Evolutionary conservation across 2,888 invertebrate species (phyloP).

Genomic region (Sesia bembeciformis): DNA sequence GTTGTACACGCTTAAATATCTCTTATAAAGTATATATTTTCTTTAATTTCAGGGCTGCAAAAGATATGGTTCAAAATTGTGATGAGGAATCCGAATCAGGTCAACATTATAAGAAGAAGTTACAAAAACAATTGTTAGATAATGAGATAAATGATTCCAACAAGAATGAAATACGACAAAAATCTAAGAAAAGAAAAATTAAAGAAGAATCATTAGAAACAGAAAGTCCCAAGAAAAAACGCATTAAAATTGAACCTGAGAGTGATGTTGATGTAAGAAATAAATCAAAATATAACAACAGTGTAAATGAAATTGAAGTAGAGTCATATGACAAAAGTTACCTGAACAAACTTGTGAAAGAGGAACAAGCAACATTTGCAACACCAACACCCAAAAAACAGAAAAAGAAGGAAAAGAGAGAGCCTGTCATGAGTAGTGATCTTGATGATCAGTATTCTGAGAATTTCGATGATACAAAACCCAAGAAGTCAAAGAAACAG

Average conservation of each 20-base stretch:
- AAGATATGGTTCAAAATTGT: conserved; percentile 1
- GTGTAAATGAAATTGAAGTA: conserved; percentile 5
- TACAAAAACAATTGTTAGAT: conserved; percentile 14
- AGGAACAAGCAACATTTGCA: conserved; percentile 18
- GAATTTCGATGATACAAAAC: conserved; percentile 1
- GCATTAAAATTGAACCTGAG: conserved; percentile 30
- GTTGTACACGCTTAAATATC: no score
- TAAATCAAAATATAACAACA: conserved; percentile 6
- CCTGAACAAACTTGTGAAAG: conserved; percentile 32
- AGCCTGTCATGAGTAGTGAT: conserved; percentile 5
- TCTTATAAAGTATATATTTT: not conserved
- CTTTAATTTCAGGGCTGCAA: conserved; percentile 3
- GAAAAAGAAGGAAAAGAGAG: conserved; percentile 10
- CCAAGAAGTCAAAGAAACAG: conserved; percentile 16
- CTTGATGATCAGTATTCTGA: conserved; percentile 6
- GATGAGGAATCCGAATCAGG: conserved; percentile 13
- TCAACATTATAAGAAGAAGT: conserved; percentile 13
- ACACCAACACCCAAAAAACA: conserved; percentile 14
- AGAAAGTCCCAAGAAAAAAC: conserved; percentile 3
- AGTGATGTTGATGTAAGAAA: conserved; percentile 31
- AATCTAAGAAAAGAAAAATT: conserved; percentile 10
- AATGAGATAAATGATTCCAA: conserved; percentile 1
- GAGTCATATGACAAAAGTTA: conserved; percentile 20
- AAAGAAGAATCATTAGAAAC: conserved; percentile 12
- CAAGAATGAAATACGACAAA: conserved; percentile 1